phyloP scores from a whole-genome alignment of 64 coral and sea anemone species.

The Montipora cactus region DNA sequence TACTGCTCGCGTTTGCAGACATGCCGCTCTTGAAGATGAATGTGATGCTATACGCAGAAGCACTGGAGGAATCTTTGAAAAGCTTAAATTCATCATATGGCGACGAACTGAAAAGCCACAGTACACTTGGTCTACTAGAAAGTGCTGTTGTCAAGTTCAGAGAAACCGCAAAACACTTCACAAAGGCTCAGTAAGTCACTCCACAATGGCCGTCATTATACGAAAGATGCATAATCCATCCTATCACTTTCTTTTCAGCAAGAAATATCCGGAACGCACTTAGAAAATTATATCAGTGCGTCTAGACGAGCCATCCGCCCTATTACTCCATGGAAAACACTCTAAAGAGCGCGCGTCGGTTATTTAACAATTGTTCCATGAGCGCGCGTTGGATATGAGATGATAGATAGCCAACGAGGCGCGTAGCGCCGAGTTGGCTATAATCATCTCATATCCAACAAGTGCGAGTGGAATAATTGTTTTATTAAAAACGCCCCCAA shows the following conservation, averaged over 20 bases:
- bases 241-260: background rate
- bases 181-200: background rate
- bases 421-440: background rate
- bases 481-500: too few species aligned
- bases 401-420: background rate
- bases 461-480: too few species aligned
- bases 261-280: too few species aligned
- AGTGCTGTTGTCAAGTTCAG: constrained; percentile 25
- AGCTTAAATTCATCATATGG: background rate
- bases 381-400: too few species aligned
- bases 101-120: constrained; percentile 7
- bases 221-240: background rate
- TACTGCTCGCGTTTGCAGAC: constrained; percentile 72
- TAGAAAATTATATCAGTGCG: too few species aligned
- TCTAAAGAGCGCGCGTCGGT: too few species aligned
- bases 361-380: too few species aligned
- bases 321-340: too few species aligned
- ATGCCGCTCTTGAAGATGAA: constrained; percentile 69
- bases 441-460: too few species aligned
- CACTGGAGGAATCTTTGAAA: constrained; percentile 18
- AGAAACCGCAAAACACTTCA: constrained; percentile 12
- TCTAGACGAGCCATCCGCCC: too few species aligned
- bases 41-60: constrained; percentile 50
- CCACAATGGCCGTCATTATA: background rate
- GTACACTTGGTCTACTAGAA: constrained; percentile 20